Base-by-base conservation (phyloP, 2,888 invertebrate genomes). In the Orthosia cruda region DNA sequence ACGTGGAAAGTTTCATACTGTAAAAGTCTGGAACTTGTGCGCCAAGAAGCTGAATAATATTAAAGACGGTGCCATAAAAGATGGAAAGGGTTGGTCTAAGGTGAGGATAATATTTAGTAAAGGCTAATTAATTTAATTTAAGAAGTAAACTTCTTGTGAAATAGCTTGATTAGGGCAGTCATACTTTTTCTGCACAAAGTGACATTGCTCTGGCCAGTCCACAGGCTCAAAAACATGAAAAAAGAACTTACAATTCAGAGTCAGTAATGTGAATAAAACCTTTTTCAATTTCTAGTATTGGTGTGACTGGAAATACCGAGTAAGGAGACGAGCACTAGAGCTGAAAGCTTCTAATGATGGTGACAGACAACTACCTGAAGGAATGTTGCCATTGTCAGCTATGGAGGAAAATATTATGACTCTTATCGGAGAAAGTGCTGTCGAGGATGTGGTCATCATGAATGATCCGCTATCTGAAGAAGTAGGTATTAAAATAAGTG, bases 281-380 rank as follows among this genome's bases (percentile, higher is more conserved):
- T 55, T 23, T 52, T 63, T 23, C 26, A 55, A 54, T 20, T 89
- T 90, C 26, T 81, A 95, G 95, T 95, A 93, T 78, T 95, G 94
- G 94, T 94, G 93, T 87, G 94, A 95, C 67, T 94, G 93, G 94
- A 95, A 95, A 77, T 94, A 94, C 83, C 82, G 94, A n/a, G 93
- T 93, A 0, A 89, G 91, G 23, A 89, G 94, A 80, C 89, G 92
- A 52, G 93, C 94, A 0, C 73, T 94, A 13, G 94, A 95, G 80
- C 78, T 94, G 9, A 93, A 90, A 80, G 91, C 88, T 1, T 90
- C 92, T 3, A 90, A 87, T 66, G 90, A 93, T 3, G 81, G 73
- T 50, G 90, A 92, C 68, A 87, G 80, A 23, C 82, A 88, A 0
- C 82, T 89, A 3, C 90, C 92, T 3, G 94, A 94, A 49, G 91